Evolutionary conservation across 2,113 vertebrate species (phyloP).

Genomic region (Planiliza haematocheilus): DNA sequence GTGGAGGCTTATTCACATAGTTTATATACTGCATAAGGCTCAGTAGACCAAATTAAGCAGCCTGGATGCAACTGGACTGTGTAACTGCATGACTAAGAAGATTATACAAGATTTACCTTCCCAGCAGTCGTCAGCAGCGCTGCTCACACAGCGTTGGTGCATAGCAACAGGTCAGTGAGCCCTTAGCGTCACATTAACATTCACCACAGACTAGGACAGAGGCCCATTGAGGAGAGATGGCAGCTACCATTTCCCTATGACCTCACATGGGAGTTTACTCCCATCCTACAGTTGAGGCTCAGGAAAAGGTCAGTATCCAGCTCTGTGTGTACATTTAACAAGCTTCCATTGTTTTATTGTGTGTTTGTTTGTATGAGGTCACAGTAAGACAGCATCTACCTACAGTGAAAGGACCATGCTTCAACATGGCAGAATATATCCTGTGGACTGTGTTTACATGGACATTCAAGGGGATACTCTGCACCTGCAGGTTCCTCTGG

Average conservation of each 20-base stretch:
- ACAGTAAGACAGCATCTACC: not conserved
- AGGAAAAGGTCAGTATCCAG: constrained; percentile 60
- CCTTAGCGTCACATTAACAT: constrained; percentile 30
- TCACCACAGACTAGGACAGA: constrained; percentile 35
- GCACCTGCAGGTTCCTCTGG: constrained; percentile 83
- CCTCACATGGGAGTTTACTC: constrained; percentile 30
- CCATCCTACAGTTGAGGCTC: constrained; percentile 15
- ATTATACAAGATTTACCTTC: constrained; percentile 80
- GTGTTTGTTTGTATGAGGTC: not conserved
- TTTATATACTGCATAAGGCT: constrained; percentile 48
- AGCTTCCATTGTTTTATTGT: not conserved
- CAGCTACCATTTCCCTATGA: constrained; percentile 23
- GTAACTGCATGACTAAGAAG: constrained; percentile 75
- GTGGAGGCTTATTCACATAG: constrained; percentile 25
- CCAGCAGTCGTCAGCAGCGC: constrained; percentile 57
- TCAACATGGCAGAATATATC: constrained; percentile 61
- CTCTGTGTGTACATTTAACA: not conserved
- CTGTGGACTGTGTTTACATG: constrained; percentile 69
- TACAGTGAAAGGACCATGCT: constrained; percentile 47
- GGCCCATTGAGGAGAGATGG: constrained; percentile 30
- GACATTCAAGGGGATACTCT: constrained; percentile 78
- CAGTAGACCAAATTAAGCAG: constrained; percentile 70
- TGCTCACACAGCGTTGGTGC: constrained; percentile 36
- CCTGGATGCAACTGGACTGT: constrained; percentile 60
- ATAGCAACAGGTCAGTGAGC: constrained; percentile 66